These are phyloP conservation scores for Ochotona princeps DNA, from an alignment of 2,113 vertebrate genomes.

Conservation along the genomic window DNA sequence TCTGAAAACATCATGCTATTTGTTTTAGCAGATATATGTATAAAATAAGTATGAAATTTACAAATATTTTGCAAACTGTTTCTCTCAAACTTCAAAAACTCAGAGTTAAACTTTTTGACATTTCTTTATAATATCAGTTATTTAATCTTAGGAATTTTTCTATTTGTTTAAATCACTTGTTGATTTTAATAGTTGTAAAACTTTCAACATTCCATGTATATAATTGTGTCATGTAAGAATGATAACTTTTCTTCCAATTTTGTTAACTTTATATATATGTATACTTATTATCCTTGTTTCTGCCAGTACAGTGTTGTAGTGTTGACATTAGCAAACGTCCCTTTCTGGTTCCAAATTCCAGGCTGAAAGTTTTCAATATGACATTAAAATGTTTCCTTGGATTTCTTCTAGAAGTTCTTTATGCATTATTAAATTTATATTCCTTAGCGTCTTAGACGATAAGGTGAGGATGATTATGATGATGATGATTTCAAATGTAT, in stretches of 20 bases:
- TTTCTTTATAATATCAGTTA: not conserved
- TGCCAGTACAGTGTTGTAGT: not conserved
- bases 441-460: not conserved
- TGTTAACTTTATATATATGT: not conserved
- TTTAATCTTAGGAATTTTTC: too few relatives aligned
- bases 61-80: not conserved
- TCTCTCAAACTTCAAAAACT: not conserved
- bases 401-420: not conserved
- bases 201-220: not conserved
- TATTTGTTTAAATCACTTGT: not conserved
- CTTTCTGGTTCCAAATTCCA: not conserved
- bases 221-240: not conserved
- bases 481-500: not conserved
- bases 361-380: not conserved
- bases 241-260: not conserved
- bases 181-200: not conserved
- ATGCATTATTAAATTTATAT: not conserved
- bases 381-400: not conserved
- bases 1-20: not conserved
- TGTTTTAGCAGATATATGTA: not conserved
- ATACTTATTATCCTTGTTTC: not conserved
- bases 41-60: not conserved
- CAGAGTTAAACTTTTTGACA: not conserved
- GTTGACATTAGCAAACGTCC: not conserved
- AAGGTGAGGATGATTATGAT: not conserved